A percentile compares a stretch with the other conserved stretches of the same genome.
These are phyloP conservation scores for Drosophila parvula DNA, from an alignment of 1,140 invertebrate species.

Conservation along the genomic window DNA sequence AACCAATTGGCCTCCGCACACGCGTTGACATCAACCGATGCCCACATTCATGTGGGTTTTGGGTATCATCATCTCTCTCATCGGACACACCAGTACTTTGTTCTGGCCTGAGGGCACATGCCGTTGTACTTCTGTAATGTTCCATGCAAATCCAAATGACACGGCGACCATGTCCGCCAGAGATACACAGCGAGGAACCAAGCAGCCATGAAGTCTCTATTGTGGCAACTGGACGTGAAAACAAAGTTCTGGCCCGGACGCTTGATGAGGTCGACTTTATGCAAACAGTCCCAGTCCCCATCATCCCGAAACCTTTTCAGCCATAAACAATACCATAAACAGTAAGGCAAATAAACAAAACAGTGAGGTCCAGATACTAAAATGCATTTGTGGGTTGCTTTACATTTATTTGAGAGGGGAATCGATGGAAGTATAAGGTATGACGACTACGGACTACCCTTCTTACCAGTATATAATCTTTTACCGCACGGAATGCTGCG, in stretches of 20 bases:
- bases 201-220: constrained; percentile 40
- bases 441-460: constrained; percentile 2
- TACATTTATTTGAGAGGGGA: constrained; percentile 6
- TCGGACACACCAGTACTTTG: constrained; percentile 1
- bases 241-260: constrained; percentile 27
- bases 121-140: constrained; percentile 28
- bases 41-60: constrained; percentile 1
- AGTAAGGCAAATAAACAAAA: constrained; percentile 43
- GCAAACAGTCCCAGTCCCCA: constrained; percentile 40
- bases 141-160: constrained; percentile 30
- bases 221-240: constrained; percentile 23
- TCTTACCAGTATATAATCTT: background rate
- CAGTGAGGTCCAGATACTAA: constrained; percentile 17
- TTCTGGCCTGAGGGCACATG: constrained; percentile 15
- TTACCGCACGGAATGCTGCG: background rate
- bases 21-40: constrained; percentile 30
- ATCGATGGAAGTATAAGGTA: background rate
- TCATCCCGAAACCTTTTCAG: constrained; percentile 20
- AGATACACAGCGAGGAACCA: constrained; percentile 10
- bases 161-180: constrained; percentile 13
- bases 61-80: constrained; percentile 26
- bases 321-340: constrained; percentile 51
- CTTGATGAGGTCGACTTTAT: constrained; percentile 40
- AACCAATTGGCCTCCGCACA: constrained; percentile 64
- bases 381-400: constrained; percentile 11